Base-by-base conservation (phyloP, 2,113 vertebrate genomes). In the Anoura caudifer region DNA sequence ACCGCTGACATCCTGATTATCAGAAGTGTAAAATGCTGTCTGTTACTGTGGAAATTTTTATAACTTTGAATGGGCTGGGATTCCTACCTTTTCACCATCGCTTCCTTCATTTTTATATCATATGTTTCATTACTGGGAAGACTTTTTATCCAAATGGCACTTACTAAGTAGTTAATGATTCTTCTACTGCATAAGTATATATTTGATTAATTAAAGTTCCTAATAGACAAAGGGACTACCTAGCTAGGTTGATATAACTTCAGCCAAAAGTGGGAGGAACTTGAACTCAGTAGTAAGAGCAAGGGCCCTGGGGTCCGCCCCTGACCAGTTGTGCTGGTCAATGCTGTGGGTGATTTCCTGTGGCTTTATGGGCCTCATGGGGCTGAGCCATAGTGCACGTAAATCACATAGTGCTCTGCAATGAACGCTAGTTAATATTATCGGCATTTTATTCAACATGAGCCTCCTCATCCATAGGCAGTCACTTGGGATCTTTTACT, bases 391-490 rank as follows among this genome's bases (percentile, higher is more conserved):
- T 6, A 22, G 38, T 2, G 0, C 22, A 0, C 26, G 26, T 20
- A 7, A 43, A 38, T 47, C 79, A 6, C 41, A 38, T 15, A 31
- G 11, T 0, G 0, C 5, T 33, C 22, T 4, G 24, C 41, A 31
- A 20, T 26, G n/a, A 76, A 41, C 3, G 0, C 20, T 45, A 43
- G 61, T 54, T 63, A 16, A 69, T 28, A 2, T 41, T 10, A 24
- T 14, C 33, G 4, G 24, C 75, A 41, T 87, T 59, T 82, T 28
- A 36, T 9, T 79, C 28, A 9, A 7, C 2, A 0, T 15, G 31
- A 24, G 6, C 16, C 0, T 0, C 69, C 1, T 1, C 5, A 28
- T 26, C 22, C 43, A 41, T 14, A 26, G 20, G 47, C 11, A 69
- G 65, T 50, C 59, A 24, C 28, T 70, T 75, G 26, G 43, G 33